Conservation (phyloP, 2,113 vertebrate genomes). For the Indicator indicator region DNA sequence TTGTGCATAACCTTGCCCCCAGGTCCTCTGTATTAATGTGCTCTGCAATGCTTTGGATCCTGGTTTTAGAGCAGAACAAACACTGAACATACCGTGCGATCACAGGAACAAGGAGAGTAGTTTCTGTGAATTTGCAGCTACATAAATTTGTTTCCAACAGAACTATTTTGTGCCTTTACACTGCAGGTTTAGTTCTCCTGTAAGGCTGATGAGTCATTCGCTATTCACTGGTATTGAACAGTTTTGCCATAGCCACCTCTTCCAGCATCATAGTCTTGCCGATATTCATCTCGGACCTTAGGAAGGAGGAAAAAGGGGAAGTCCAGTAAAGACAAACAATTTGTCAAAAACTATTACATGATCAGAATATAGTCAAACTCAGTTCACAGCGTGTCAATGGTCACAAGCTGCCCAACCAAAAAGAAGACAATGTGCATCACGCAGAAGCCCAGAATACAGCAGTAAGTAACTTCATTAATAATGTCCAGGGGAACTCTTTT, state of each 20-base stretch:
- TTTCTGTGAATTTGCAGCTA: not conserved
- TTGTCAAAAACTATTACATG: not conserved
- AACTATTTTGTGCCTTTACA: not conserved
- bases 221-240: constrained; percentile 71
- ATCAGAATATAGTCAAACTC: not conserved
- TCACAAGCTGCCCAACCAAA: not conserved
- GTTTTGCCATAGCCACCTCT: constrained; percentile 88
- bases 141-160: not conserved
- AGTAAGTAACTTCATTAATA: not conserved
- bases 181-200: not conserved
- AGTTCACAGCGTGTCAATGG: accelerated
- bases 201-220: not conserved
- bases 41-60: not conserved
- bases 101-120: not conserved
- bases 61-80: not conserved
- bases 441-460: not conserved
- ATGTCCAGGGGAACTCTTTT: not conserved
- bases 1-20: not conserved
- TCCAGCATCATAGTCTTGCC: constrained; percentile 84
- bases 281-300: constrained; percentile 85
- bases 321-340: not conserved
- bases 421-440: not conserved
- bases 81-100: not conserved
- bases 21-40: not conserved
- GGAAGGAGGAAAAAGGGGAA: not conserved